These are phyloP conservation scores for Anolis sagrei DNA, from an alignment of 2,113 vertebrate species.

Conservation along the genomic window DNA sequence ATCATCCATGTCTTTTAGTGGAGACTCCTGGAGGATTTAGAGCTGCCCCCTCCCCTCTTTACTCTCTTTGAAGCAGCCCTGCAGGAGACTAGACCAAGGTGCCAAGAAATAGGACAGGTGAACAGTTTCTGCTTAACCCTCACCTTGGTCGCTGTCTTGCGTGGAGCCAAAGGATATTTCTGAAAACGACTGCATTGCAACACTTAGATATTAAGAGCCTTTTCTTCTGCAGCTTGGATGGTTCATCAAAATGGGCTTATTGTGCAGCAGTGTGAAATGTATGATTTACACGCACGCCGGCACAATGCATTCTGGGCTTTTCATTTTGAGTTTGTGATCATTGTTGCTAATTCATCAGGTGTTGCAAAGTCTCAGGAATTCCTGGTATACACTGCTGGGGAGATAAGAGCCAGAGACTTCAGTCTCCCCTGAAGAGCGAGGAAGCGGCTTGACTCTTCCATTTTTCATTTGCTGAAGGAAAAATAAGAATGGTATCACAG, in stretches of 20 bases:
- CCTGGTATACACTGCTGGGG: slow-evolving; percentile 10
- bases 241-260: slow-evolving; percentile 19
- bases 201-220: slow-evolving; percentile 56
- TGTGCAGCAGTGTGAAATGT: neutral
- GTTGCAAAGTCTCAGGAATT: slow-evolving; percentile 33
- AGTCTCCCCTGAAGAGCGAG: slow-evolving; percentile 7
- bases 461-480: slow-evolving; percentile 43
- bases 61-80: slow-evolving; percentile 12
- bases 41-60: neutral
- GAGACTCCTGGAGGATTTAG: slow-evolving; percentile 59
- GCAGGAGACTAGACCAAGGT: accelerated
- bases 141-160: slow-evolving; percentile 56
- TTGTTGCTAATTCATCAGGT: slow-evolving; percentile 49
- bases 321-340: slow-evolving; percentile 27
- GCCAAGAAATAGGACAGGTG: neutral
- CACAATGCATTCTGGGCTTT: slow-evolving; percentile 52
- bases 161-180: slow-evolving; percentile 57
- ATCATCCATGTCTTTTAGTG: slow-evolving; percentile 29
- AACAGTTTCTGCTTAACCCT: slow-evolving; percentile 9
- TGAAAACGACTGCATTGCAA: slow-evolving; percentile 71
- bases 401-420: neutral
- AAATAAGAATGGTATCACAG: neutral
- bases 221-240: slow-evolving; percentile 46
- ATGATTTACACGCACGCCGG: slow-evolving; percentile 40
- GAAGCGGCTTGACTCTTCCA: neutral